phyloP scores from a whole-genome alignment of 2,797 vertebrate genomes.

The Cyclura pinguis region DNA sequence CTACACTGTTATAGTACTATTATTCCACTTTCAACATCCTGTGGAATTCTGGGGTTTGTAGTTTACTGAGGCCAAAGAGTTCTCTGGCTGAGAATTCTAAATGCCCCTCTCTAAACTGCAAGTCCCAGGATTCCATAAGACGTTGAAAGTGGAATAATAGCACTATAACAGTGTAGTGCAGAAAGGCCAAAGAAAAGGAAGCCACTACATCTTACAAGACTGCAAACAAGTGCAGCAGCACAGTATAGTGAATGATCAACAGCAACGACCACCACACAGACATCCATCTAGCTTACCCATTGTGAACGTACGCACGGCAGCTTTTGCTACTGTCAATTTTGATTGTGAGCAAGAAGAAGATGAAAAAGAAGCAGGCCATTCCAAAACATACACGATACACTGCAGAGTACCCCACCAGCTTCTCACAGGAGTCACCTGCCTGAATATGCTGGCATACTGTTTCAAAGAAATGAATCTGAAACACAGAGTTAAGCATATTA shows the following conservation, averaged over 20 bases:
- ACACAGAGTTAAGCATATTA: slow-evolving; percentile 37
- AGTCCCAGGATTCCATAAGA: no score
- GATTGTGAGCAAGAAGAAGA: slow-evolving; percentile 90
- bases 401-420: slow-evolving; percentile 92
- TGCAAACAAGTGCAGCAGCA: neutral
- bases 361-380: slow-evolving; percentile 96
- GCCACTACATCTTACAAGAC: neutral
- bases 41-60: no score
- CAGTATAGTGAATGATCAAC: neutral
- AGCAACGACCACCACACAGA: neutral
- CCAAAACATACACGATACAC: slow-evolving; percentile 98
- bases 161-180: no score
- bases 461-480: slow-evolving; percentile 90
- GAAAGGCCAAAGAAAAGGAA: neutral
- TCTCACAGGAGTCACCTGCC: slow-evolving; percentile 89
- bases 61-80: no score
- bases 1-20: no score
- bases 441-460: slow-evolving; percentile 88
- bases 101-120: no score
- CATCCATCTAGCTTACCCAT: slow-evolving; percentile 84
- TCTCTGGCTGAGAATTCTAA: no score
- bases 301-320: slow-evolving; percentile 92
- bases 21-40: no score
- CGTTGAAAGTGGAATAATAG: no score
- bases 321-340: slow-evolving; percentile 89